Evolutionary conservation across 1,140 invertebrate genomes (phyloP).

Genomic region (Globodera rostochiensis): DNA sequence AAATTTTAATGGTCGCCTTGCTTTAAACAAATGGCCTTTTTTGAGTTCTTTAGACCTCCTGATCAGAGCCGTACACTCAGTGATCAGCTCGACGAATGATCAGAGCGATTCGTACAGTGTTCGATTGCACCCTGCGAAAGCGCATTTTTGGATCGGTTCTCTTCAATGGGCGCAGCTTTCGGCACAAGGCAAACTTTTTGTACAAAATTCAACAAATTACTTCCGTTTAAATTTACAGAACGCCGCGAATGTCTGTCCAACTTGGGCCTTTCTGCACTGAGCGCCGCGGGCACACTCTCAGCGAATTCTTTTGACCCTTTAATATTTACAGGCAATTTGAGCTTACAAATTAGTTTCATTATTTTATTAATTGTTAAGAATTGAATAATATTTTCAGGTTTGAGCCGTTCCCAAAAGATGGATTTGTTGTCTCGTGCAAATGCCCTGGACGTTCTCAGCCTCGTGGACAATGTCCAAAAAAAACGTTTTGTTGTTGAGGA

Average conservation of each 20-base stretch:
- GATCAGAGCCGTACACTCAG: conserved; percentile 10
- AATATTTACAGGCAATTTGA: conserved; percentile 17
- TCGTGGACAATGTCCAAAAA: conserved; percentile 9
- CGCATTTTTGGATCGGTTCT: conserved; percentile 12
- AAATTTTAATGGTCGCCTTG: background rate
- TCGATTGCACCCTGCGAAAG: background rate
- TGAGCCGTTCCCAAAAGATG: conserved; percentile 22
- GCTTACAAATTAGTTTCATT: no score
- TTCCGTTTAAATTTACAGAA: conserved; percentile 1
- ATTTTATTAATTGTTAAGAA: no score
- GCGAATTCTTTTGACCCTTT: conserved; percentile 23
- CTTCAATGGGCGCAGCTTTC: conserved; percentile 17
- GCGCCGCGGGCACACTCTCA: background rate
- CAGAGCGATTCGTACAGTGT: background rate
- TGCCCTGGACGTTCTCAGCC: conserved; percentile 18
- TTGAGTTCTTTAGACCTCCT: conserved; percentile 1
- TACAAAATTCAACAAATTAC: background rate
- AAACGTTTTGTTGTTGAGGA: background rate
- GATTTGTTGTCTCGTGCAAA: conserved; percentile 30
- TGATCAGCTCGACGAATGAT: background rate
- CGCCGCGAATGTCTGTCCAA: conserved; percentile 15
- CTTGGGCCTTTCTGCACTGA: conserved; percentile 18
- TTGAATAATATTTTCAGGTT: background rate
- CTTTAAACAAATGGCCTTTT: background rate
- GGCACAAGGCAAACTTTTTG: conserved; percentile 12